Evolutionary conservation across 2,797 vertebrate species (phyloP).

Genomic region (Sebastiscus tertius): DNA sequence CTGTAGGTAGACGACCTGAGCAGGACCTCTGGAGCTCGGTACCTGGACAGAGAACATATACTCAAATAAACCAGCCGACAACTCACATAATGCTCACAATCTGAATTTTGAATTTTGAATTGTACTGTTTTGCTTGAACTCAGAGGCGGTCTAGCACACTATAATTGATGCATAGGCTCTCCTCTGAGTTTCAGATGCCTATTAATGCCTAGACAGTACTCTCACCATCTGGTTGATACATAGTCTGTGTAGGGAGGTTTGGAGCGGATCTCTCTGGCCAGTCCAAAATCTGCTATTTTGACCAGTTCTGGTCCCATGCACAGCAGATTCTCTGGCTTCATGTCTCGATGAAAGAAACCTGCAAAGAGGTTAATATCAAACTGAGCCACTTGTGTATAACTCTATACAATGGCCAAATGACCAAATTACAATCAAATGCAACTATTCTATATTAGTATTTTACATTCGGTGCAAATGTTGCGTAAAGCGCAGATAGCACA

Average conservation of each 20-base stretch:
- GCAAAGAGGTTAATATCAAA: neutral
- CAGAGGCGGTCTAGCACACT: neutral
- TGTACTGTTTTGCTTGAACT: too few relatives aligned
- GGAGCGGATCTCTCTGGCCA: conserved; percentile 96
- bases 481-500: neutral
- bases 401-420: neutral
- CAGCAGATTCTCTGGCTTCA: conserved; percentile 98
- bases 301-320: conserved; percentile 98
- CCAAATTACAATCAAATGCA: neutral
- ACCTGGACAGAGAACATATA: conserved; percentile 81
- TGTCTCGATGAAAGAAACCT: conserved; percentile 98
- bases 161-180: neutral
- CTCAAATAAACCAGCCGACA: neutral
- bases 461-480: neutral
- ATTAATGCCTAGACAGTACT: neutral
- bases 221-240: conserved; percentile 96
- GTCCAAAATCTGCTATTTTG: conserved; percentile 98
- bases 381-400: neutral
- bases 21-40: conserved; percentile 96
- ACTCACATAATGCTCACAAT: too few relatives aligned
- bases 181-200: neutral
- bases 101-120: too few relatives aligned
- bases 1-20: conserved; percentile 92
- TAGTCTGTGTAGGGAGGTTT: conserved; percentile 98
- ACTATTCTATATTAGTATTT: neutral